These are phyloP conservation scores for Microplitis mediator DNA, from an alignment of 1,140 invertebrate species.

Conservation along the genomic window DNA sequence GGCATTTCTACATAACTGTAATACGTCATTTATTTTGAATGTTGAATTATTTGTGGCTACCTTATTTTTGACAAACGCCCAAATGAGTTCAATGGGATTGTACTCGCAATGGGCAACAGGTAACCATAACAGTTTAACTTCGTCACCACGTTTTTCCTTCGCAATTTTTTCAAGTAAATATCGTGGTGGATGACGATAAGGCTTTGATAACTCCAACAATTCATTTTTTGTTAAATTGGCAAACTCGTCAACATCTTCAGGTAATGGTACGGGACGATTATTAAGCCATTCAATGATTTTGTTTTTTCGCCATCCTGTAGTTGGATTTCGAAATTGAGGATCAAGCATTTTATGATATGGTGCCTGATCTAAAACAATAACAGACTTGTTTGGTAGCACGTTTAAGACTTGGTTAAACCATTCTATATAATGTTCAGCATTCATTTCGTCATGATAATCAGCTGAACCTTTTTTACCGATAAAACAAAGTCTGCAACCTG, in stretches of 20 bases:
- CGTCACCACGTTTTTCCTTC: neutral
- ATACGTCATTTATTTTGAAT: neutral
- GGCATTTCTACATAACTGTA: neutral
- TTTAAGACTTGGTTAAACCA: slow-evolving; percentile 32
- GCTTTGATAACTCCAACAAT: neutral
- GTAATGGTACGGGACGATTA: neutral
- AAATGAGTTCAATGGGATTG: neutral
- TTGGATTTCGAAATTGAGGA: slow-evolving; percentile 14
- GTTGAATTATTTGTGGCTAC: neutral
- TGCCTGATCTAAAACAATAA: slow-evolving; percentile 36
- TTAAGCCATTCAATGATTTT: neutral
- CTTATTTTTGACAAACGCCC: neutral
- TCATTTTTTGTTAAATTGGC: neutral
- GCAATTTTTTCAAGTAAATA: neutral
- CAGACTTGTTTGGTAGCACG: slow-evolving; percentile 32
- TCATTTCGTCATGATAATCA: slow-evolving; percentile 9
- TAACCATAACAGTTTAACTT: neutral
- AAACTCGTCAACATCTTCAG: neutral
- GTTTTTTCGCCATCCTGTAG: neutral
- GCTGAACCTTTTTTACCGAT: neutral
- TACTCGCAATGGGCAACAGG: neutral
- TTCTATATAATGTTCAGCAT: slow-evolving; percentile 9
- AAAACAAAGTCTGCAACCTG: neutral
- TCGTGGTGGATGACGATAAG: too few relatives aligned
- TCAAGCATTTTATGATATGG: slow-evolving; percentile 18